Percentiles rank a stretch among this genome's conserved stretches.
Evolutionary conservation across 2,797 vertebrate genomes (phyloP).

Genomic region (Lithobates sylvaticus): DNA sequence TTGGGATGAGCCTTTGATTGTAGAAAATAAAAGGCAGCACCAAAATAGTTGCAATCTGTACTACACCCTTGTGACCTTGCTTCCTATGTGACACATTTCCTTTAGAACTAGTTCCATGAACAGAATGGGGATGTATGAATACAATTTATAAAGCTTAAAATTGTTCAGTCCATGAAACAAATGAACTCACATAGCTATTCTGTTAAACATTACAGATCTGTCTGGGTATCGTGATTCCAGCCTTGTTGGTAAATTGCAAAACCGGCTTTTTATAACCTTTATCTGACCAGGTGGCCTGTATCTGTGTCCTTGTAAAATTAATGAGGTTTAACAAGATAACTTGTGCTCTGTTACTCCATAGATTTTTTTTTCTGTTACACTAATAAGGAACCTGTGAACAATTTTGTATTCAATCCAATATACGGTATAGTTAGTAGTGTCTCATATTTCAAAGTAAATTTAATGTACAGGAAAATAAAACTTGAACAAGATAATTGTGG

Average conservation of each 20-base stretch:
- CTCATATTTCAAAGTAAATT: not conserved
- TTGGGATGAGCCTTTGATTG: no score
- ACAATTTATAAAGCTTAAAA: not conserved
- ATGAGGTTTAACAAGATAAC: not conserved
- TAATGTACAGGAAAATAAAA: no score
- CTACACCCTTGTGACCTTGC: no score
- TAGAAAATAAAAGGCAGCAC: no score
- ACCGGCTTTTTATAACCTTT: not conserved
- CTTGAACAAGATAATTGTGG: not conserved
- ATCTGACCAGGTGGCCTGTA: not conserved
- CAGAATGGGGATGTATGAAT: not conserved
- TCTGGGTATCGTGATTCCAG: constrained; percentile 1
- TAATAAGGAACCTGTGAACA: not conserved
- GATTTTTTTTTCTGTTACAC: not conserved
- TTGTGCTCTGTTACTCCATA: not conserved
- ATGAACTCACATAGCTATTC: not conserved
- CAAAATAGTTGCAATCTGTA: no score
- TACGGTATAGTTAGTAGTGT: not conserved
- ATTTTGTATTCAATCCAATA: not conserved
- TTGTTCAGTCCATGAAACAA: not conserved
- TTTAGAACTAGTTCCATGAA: not conserved
- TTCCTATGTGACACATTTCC: no score
- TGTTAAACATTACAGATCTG: constrained; percentile 52
- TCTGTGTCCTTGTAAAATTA: not conserved
- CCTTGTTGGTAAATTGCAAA: constrained; percentile 28